A percentile compares a stretch with the other conserved stretches of the same genome.
These are phyloP conservation scores for Crotalus tigris DNA, from an alignment of 2,113 vertebrate species.

Conservation along the genomic window DNA sequence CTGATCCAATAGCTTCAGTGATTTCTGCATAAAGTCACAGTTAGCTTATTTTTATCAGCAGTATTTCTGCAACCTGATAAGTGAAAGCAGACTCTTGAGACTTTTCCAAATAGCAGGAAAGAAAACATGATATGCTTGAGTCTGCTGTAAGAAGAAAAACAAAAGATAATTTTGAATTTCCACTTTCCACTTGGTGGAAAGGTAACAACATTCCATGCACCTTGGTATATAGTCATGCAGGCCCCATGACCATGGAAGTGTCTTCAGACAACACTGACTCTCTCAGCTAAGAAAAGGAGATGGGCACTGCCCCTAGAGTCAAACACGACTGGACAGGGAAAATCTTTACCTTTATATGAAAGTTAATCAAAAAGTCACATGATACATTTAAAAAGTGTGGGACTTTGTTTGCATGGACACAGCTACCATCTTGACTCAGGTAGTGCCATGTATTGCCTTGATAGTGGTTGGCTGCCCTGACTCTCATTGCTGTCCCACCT, in stretches of 20 bases:
- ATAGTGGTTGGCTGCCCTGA: background rate
- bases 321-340: background rate
- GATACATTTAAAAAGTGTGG: background rate
- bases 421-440: background rate
- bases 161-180: background rate
- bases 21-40: background rate
- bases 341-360: background rate
- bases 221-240: background rate
- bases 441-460: background rate
- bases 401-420: background rate
- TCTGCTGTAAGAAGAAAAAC: background rate
- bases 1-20: background rate
- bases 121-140: constrained; percentile 1
- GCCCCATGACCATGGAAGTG: background rate
- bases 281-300: background rate
- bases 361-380: background rate
- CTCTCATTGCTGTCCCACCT: background rate
- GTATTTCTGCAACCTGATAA: background rate
- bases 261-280: background rate
- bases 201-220: background rate
- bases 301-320: background rate
- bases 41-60: background rate
- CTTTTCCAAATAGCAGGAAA: background rate
- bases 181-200: background rate
- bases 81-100: constrained; percentile 3